Evolutionary conservation across 2,888 invertebrate genomes (phyloP), one percentile per base, ranked within the genome.

Genomic region (Clitarchus hookeri): DNA sequence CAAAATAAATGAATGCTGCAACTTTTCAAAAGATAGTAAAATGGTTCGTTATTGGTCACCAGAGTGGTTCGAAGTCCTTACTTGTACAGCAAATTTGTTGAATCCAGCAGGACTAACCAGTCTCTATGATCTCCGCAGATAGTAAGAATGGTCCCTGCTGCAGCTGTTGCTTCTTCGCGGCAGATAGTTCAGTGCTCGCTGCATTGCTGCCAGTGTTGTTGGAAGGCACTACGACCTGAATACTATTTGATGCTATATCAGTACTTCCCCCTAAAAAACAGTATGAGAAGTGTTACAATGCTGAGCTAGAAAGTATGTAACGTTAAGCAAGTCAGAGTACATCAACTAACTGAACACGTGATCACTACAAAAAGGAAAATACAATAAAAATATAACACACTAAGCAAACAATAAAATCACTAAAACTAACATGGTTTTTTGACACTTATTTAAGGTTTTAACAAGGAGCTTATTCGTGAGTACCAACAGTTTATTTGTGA

Each of bases 81-180:
- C 65, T 65, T 65, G 65, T 65, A 65, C 65, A 65, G 65, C 11
- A 65, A 65, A 65, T n/a, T 19, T 65, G 65, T 65, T 65, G 65
- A 65, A 65, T 65, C 65, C 65, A 65, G 19, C 65, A 48, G 65
- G 65, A 65, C 82, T 44, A 89, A 94, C 94, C 94, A 88, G 94
- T 94, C 92, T 95, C 94, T 89, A 94, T 95, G 87, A 95, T 95
- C 90, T 93, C 94, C 23, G 95, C 94, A 0, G 92, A 90, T 83
- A 95, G 89, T 12, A 89, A 89, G 89, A 90, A 92, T 77, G 91
- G 90, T 1, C 91, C 91, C 54, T 86, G 87, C 44, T 84, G 54
- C 80, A 48, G 53, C 80, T 87, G 85, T 25, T 84, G 84, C 25
- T 27, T 82, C 82, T 82, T 82, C 36, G 82, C 27, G 8, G 19